Base-by-base conservation (phyloP, 37 sponge, comb jelly and placozoan genomes). In the Halichondria panicea region DNA sequence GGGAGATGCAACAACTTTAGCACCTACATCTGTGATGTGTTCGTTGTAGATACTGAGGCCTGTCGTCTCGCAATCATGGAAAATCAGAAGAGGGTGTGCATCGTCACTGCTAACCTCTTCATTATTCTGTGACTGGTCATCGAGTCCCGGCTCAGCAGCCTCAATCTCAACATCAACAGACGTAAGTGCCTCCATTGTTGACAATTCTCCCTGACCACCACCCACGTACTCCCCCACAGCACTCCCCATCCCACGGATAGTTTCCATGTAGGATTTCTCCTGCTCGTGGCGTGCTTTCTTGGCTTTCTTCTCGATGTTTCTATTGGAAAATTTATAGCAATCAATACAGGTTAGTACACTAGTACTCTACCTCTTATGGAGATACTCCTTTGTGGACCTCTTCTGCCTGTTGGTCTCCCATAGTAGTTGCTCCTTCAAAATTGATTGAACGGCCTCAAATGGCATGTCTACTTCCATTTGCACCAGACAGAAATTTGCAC, bases 261-360 rank as follows among this genome's bases (percentile, higher is more conserved):
- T 36, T n/a, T 57, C 41, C 74, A 73, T 73, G 74, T 73, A 57
- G 9, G 19, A 36, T 37, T 73, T 73, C 61, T 73, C 74, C 41
- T 73, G 11, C 22, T 57, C 61, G 56, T 57, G 74, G 15, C 60
- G n/a, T 15, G 39, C 34, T 18, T 12, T 73, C 43, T 73, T 73
- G 39, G 39, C 61, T 56, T 33, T 57, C 34, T 73, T 73, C 24
- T 13, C 4, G 39, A 57, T 5, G 34, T 57, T 73, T 21, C 74
- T 73, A 60, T 46, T 13, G 19, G 24, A 18, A 48, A 18, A 48
- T 48, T 48, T n/a, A n/a, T n/a, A n/a, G n/a, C n/a, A n/a, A n/a
- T n/a, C n/a, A n/a, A n/a, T n/a, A n/a, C n/a, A n/a, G n/a, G n/a
- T n/a, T n/a, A n/a, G n/a, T n/a, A n/a, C n/a, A n/a, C n/a, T n/a